A percentile compares a stretch with the other conserved stretches of the same genome.
These are phyloP conservation scores for Brachyalestes nurse DNA, from an alignment of 2,797 vertebrate genomes.

Conservation along the genomic window DNA sequence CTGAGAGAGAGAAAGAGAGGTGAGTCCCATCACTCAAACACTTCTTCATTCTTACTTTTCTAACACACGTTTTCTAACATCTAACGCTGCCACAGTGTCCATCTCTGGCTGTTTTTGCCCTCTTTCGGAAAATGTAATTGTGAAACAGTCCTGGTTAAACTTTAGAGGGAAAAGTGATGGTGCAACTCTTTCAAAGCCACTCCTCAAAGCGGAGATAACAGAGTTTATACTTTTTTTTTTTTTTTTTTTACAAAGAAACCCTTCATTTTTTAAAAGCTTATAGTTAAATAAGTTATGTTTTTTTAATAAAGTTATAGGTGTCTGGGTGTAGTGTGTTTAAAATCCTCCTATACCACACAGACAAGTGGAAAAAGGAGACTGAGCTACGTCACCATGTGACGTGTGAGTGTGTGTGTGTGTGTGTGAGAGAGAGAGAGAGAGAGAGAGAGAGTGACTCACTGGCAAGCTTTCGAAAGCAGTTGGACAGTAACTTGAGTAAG, in stretches of 20 bases:
- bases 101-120: background rate
- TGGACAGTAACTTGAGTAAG: conserved; percentile 44
- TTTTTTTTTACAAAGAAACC: no score
- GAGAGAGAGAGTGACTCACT: conserved; percentile 44
- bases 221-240: no score
- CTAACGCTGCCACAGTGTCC: background rate
- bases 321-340: background rate
- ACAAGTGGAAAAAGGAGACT: conserved; percentile 48
- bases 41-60: background rate
- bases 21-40: conserved; percentile 41
- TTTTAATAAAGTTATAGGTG: background rate
- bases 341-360: conserved; percentile 3
- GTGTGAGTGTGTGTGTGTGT: conserved; percentile 44
- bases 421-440: background rate
- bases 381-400: conserved; percentile 57
- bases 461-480: conserved; percentile 50
- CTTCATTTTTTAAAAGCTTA: background rate
- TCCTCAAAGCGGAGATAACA: background rate
- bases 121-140: conserved; percentile 26
- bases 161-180: conserved; percentile 54
- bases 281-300: no score
- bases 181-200: conserved; percentile 49
- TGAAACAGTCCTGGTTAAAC: conserved; percentile 60
- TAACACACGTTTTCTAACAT: background rate
- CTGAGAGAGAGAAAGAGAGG: conserved; percentile 60